Conservation (phyloP, 2,113 vertebrate species). For the Corythaixoides concolor region DNA sequence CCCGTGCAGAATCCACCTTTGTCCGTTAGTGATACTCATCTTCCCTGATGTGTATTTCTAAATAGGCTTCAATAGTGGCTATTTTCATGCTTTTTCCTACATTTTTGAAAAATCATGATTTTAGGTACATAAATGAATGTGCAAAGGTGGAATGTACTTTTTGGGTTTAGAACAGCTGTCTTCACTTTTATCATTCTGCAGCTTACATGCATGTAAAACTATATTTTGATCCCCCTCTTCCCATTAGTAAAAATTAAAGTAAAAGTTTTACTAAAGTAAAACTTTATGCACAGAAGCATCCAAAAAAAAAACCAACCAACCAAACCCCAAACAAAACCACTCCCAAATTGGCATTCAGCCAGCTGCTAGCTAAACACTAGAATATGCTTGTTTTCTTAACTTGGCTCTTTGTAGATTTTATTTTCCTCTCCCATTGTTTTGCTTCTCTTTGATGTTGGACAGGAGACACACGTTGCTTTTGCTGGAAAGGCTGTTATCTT, state of each 20-base stretch:
- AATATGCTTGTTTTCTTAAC: neutral
- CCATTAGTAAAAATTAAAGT: neutral
- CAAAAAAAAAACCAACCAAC: neutral
- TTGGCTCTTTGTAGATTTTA: neutral
- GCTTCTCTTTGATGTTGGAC: neutral
- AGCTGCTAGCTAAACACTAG: neutral
- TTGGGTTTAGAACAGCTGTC: neutral
- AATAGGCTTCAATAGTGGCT: conserved; percentile 7
- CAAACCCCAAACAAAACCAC: neutral
- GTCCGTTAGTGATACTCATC: neutral
- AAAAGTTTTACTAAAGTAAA: neutral
- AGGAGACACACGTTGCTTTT: neutral
- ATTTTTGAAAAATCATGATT: neutral
- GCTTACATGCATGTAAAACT: neutral
- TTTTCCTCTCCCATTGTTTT: neutral
- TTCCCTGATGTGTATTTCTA: neutral
- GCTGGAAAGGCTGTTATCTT: neutral
- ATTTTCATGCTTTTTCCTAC: neutral
- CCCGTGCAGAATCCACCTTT: neutral
- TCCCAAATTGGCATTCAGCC: neutral
- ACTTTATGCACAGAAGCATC: neutral
- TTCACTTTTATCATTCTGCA: neutral
- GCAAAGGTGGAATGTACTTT: neutral
- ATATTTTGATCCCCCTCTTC: neutral
- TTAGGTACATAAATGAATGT: neutral